Evolutionary conservation across 2,797 vertebrate genomes (phyloP).

Genomic region (Synaphobranchus kaupii): DNA sequence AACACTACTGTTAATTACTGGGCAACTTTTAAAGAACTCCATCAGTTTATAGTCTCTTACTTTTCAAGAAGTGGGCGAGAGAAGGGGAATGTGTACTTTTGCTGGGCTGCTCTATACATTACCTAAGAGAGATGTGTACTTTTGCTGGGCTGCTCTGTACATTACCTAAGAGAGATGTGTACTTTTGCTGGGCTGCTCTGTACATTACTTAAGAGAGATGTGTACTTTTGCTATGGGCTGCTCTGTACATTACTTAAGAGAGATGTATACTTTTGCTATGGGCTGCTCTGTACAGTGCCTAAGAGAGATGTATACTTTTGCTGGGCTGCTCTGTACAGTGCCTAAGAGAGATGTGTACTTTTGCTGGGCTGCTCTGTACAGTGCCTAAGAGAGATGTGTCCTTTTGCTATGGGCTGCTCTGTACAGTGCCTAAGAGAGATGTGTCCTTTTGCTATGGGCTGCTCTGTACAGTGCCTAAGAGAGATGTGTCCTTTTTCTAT

Average conservation of each 20-base stretch:
- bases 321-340: too few species aligned
- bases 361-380: too few species aligned
- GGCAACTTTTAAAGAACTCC: background rate
- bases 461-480: too few species aligned
- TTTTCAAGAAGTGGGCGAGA: background rate
- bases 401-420: too few species aligned
- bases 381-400: too few species aligned
- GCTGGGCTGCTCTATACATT: background rate
- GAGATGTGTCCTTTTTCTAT: too few species aligned
- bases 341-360: too few species aligned
- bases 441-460: too few species aligned
- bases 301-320: too few species aligned
- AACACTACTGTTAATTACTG: slow-evolving; percentile 13
- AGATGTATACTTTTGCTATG: too few species aligned
- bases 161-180: background rate
- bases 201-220: background rate
- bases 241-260: background rate
- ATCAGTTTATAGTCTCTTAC: background rate
- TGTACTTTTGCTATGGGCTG: background rate
- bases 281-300: too few species aligned
- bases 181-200: background rate
- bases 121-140: background rate
- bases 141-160: background rate
- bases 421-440: too few species aligned
- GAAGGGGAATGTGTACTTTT: background rate